Percentiles rank a stretch among this genome's conserved stretches.
Conservation (phyloP, 2,113 vertebrate genomes). For the Pitta sordida region DNA sequence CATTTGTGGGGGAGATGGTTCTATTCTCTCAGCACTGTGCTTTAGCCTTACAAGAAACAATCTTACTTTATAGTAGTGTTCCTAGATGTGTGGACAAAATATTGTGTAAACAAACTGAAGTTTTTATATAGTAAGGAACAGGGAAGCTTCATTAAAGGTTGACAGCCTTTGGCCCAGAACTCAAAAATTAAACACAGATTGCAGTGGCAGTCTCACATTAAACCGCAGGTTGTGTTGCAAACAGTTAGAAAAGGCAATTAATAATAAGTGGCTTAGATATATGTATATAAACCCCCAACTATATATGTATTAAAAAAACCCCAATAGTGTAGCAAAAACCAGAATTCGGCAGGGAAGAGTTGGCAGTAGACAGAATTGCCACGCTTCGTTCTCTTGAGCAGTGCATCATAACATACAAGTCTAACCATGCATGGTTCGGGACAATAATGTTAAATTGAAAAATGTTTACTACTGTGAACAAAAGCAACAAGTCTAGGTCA, state of each 20-base stretch:
- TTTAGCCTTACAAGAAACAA: background rate
- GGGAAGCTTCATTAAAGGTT: background rate
- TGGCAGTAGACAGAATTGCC: background rate
- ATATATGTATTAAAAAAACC: fast-evolving
- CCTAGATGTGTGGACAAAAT: background rate
- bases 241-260: background rate
- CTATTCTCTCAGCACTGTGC: background rate
- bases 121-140: background rate
- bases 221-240: background rate
- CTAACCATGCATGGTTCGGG: background rate
- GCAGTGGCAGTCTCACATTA: background rate
- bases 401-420: fast-evolving
- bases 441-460: background rate
- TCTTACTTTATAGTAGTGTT: background rate
- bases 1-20: background rate
- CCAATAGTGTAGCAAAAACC: background rate
- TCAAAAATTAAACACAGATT: background rate
- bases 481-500: background rate
- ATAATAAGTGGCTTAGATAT: background rate
- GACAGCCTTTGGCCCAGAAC: background rate
- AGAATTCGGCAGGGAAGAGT: background rate
- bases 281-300: too few species aligned
- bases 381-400: background rate
- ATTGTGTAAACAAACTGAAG: background rate
- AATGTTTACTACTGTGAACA: background rate